Evolutionary conservation across 1,140 invertebrate species (phyloP).

Genomic region (Helicoverpa armigera): DNA sequence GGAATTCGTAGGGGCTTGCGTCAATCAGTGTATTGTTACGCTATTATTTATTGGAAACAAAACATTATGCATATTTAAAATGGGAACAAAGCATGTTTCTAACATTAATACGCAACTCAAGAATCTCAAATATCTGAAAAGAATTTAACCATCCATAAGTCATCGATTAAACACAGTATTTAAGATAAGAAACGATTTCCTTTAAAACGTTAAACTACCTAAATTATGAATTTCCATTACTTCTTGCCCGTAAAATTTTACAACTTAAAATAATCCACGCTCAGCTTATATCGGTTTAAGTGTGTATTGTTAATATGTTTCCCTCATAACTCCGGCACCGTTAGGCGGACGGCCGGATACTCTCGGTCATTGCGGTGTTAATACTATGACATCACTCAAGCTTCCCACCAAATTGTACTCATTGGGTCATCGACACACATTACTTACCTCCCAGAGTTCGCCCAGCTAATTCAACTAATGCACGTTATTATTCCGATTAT

Average conservation of each 20-base stretch:
- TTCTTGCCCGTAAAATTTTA: neutral
- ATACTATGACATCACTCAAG: slow-evolving; percentile 62
- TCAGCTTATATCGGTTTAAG: slow-evolving; percentile 20
- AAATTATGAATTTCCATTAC: neutral
- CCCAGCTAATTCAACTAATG: slow-evolving; percentile 51
- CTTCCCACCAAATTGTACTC: slow-evolving; percentile 62
- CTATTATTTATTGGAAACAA: slow-evolving; percentile 31
- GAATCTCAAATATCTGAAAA: neutral
- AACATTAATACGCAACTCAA: neutral
- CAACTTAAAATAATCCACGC: slow-evolving; percentile 14
- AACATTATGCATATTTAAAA: slow-evolving; percentile 13
- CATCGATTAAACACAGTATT: neutral
- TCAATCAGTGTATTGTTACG: slow-evolving; percentile 16
- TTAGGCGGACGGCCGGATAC: slow-evolving; percentile 64
- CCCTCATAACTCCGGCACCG: slow-evolving; percentile 50
- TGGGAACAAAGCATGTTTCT: slow-evolving; percentile 27
- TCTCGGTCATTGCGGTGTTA: slow-evolving; percentile 54
- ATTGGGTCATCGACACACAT: slow-evolving; percentile 71
- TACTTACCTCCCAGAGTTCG: slow-evolving; percentile 49
- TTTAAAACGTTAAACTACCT: neutral
- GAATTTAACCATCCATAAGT: neutral
- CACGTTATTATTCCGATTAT: slow-evolving; percentile 6
- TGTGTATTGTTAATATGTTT: slow-evolving; percentile 45
- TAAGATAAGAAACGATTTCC: slow-evolving; percentile 11
- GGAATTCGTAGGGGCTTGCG: slow-evolving; percentile 38